Conservation (phyloP, 2,113 vertebrate species). For the Cyprinodon variegatus region DNA sequence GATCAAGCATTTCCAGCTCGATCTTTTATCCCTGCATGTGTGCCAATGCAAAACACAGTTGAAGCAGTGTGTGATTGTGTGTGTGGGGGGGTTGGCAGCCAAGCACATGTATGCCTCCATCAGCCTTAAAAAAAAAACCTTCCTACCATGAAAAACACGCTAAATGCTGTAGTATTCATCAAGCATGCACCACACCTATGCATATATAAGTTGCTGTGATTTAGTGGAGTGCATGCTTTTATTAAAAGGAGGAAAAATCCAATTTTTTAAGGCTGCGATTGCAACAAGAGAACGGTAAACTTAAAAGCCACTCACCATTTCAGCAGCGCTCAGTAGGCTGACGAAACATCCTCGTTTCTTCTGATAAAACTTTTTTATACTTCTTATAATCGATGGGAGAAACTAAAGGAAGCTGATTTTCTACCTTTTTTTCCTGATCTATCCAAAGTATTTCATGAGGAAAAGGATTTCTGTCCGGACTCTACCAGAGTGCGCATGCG, state of each 20-base stretch:
- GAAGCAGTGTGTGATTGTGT: constrained; percentile 14
- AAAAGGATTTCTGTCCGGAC: constrained; percentile 46
- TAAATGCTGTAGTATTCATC: not conserved
- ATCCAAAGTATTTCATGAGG: constrained; percentile 59
- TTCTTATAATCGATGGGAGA: not conserved
- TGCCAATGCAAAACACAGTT: constrained; percentile 25
- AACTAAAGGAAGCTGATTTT: not conserved
- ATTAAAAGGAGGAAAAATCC: not conserved
- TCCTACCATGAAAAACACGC: constrained; percentile 7
- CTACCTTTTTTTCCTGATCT: constrained; percentile 10
- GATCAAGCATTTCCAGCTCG: not conserved
- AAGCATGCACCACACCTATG: not conserved
- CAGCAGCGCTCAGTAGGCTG: constrained; percentile 59
- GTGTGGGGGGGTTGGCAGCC: constrained; percentile 43
- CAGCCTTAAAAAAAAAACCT: constrained; percentile 18
- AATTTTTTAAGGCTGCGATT: constrained; percentile 11
- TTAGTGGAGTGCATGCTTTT: not conserved
- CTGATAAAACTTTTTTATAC: not conserved
- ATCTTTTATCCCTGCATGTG: not conserved
- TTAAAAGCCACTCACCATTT: constrained; percentile 77
- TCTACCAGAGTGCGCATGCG: constrained; percentile 62
- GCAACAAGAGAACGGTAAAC: constrained; percentile 46
- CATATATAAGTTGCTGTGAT: accelerated
- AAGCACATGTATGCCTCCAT: constrained; percentile 63
- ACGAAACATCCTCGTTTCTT: constrained; percentile 5